Evolutionary conservation across 2,113 vertebrate species (phyloP).

Genomic region (Alaudala cheleensis): DNA sequence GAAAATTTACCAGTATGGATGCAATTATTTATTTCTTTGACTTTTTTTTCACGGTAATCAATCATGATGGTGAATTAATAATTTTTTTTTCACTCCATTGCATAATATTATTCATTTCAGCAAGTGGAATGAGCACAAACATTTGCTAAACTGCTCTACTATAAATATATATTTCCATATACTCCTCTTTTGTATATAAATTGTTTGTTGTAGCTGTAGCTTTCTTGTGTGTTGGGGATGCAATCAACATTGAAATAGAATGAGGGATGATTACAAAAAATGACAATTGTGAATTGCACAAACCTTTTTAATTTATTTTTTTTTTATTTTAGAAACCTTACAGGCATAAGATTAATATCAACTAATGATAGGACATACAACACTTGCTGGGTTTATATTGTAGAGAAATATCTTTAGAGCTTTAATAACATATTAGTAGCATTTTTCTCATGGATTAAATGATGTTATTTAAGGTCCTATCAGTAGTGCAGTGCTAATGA

Average conservation of each 20-base stretch:
- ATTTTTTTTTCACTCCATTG: background rate
- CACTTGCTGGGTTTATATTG: background rate
- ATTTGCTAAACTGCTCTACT: background rate
- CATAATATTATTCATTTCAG: background rate
- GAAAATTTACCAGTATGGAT: background rate
- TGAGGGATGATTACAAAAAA: background rate
- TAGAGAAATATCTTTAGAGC: background rate
- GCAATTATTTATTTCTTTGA: background rate
- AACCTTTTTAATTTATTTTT: background rate
- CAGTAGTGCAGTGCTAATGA: background rate
- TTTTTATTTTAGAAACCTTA: background rate
- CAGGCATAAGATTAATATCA: background rate
- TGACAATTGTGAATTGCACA: fast-evolving
- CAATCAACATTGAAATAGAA: background rate
- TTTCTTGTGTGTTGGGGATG: background rate
- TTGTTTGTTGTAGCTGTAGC: background rate
- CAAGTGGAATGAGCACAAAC: background rate
- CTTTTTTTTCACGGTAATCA: background rate
- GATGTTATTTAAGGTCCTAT: background rate
- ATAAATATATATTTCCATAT: background rate
- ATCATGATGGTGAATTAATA: background rate
- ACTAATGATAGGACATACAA: background rate
- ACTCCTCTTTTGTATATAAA: background rate
- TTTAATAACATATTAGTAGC: background rate
- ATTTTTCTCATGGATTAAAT: background rate